Conservation (phyloP, 2,113 vertebrate species). For the Rhombomys opimus region DNA sequence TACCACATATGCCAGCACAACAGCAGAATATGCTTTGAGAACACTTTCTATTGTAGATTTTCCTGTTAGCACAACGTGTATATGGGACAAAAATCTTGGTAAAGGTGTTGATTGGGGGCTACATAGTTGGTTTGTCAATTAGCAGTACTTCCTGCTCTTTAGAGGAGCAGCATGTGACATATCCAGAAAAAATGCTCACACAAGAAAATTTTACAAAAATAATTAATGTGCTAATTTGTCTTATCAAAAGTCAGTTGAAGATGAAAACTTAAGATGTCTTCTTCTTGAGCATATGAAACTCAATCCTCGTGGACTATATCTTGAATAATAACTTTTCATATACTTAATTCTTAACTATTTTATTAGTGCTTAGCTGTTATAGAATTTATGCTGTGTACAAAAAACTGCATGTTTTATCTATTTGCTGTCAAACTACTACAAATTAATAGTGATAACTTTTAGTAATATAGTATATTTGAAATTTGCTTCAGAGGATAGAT, state of each 20-base stretch:
- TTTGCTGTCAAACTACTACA: neutral
- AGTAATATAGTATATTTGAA: neutral
- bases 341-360: neutral
- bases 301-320: neutral
- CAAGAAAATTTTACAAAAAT: neutral
- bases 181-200: neutral
- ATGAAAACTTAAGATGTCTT: neutral
- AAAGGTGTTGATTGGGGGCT: too few species aligned
- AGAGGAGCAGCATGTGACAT: neutral
- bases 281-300: neutral
- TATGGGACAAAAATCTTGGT: neutral
- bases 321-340: slow-evolving; percentile 18
- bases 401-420: neutral
- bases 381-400: neutral
- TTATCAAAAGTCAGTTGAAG: neutral
- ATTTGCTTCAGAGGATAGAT: neutral
- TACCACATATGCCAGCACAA: neutral
- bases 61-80: neutral
- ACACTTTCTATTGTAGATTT: neutral
- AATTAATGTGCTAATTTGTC: neutral
- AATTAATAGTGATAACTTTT: neutral
- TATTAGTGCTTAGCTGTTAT: neutral
- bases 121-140: neutral
- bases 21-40: slow-evolving; percentile 18
- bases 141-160: neutral